These are phyloP conservation scores for Timema podura DNA, from an alignment of 2,888 invertebrate species.

Conservation along the genomic window DNA sequence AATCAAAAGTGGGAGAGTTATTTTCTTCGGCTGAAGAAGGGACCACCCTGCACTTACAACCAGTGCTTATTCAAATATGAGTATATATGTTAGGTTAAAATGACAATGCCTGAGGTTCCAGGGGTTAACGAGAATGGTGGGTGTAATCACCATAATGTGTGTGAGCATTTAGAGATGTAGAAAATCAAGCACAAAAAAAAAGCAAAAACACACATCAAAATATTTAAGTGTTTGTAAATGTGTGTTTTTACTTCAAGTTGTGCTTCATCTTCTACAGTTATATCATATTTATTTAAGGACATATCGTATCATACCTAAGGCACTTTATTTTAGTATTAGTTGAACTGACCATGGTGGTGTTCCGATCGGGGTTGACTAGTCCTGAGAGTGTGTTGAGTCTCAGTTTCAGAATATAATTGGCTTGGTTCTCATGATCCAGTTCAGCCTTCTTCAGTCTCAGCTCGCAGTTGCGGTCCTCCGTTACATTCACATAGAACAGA, in stretches of 20 bases:
- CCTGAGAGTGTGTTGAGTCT: slow-evolving; percentile 76
- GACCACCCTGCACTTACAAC: no score
- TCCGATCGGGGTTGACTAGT: slow-evolving; percentile 71
- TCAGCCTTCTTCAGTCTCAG: slow-evolving; percentile 57
- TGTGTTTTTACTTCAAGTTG: background rate
- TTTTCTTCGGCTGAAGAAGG: no score
- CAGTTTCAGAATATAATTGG: slow-evolving; percentile 57
- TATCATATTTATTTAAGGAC: background rate
- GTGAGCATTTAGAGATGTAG: background rate
- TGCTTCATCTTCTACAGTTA: background rate
- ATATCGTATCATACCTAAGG: background rate
- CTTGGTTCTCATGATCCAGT: slow-evolving; percentile 44
- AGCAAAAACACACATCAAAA: background rate
- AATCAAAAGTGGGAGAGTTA: no score
- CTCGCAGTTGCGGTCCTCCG: slow-evolving; percentile 78
- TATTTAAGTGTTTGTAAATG: background rate
- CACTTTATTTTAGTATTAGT: background rate
- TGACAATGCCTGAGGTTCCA: no score
- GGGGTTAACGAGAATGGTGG: no score
- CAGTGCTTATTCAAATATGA: no score
- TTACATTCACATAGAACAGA: slow-evolving; percentile 67
- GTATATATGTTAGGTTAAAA: no score
- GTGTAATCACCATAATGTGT: no score
- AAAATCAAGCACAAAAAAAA: background rate
- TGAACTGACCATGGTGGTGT: slow-evolving; percentile 56